phyloP scores from a whole-genome alignment of 2,113 vertebrate genomes.

The Oceanodroma tethys region DNA sequence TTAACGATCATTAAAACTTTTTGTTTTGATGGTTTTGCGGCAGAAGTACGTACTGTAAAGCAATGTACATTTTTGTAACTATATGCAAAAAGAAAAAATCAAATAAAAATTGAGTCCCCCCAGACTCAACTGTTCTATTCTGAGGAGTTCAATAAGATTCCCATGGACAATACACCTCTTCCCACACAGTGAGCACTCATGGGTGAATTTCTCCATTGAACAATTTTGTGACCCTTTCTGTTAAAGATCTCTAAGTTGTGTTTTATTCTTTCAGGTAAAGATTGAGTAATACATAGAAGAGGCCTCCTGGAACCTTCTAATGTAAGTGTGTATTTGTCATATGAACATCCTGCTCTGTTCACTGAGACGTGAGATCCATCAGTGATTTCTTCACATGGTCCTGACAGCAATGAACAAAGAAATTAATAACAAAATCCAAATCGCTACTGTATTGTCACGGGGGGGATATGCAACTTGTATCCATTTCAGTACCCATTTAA shows the following conservation, averaged over 20 bases:
- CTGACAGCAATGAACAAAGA: background rate
- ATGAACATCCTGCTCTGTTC: background rate
- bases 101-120: background rate
- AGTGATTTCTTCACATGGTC: background rate
- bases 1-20: background rate
- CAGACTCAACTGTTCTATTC: background rate
- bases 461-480: accelerated
- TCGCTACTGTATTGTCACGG: background rate
- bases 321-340: background rate
- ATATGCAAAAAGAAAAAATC: background rate
- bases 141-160: background rate
- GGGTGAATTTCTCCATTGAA: background rate
- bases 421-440: background rate
- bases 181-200: accelerated
- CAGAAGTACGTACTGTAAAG: background rate
- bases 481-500: background rate
- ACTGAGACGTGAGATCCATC: background rate
- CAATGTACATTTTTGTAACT: background rate
- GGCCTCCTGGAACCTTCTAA: background rate
- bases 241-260: background rate
- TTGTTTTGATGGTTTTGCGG: background rate
- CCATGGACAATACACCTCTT: background rate
- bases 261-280: background rate
- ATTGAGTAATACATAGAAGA: background rate
- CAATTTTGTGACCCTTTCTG: background rate